Base-by-base conservation (phyloP, 2,888 invertebrate species). In the Eilema griseolum region DNA sequence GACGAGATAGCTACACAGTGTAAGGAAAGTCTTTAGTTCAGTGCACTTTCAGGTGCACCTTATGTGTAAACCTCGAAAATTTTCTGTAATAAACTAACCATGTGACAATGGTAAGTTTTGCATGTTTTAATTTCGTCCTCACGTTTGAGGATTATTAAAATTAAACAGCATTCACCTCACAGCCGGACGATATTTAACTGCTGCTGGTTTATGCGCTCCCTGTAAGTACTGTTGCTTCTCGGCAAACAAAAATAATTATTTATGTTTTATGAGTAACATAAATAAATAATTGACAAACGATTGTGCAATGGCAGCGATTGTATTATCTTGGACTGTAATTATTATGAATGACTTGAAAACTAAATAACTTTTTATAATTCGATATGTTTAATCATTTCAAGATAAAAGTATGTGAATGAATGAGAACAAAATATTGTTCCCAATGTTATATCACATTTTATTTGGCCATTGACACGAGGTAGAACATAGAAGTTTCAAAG, bases 401-500 rank as follows among this genome's bases (percentile, higher is more conserved):
- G 26, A 64, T 57, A 57, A 56, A 12, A 23, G 10, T 20, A 33
- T 37, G n/a, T 56, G 28, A 16, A 57, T 33, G 28, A 33, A 16
- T 23, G 31, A 62, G 26, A 11, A 61, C 28, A 52, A 59, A 66
- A 74, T 68, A 69, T 71, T 66, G 62, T 71, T 81, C 66, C 71
- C 69, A 70, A 66, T 69, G 73, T 56, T 61, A 46, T 74, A 75
- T 71, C 69, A 73, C 65, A 69, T 68, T 78, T 81, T 79, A 80
- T 83, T 84, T 84, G 82, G 83, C 81, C 84, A 80, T 83, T 84
- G 84, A 85, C 83, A 82, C 78, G 80, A 81, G 82, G 73, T 83
- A 85, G 81, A 84, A 83, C 83, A 85, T 80, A 80, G 83, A 83
- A 84, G 85, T 85, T 86, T 84, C 81, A 86, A 85, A 85, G 85